Evolutionary conservation across 2,888 invertebrate genomes (phyloP), one percentile per base, ranked within the genome.

Genomic region (Scelioninae gen. 1): DNA sequence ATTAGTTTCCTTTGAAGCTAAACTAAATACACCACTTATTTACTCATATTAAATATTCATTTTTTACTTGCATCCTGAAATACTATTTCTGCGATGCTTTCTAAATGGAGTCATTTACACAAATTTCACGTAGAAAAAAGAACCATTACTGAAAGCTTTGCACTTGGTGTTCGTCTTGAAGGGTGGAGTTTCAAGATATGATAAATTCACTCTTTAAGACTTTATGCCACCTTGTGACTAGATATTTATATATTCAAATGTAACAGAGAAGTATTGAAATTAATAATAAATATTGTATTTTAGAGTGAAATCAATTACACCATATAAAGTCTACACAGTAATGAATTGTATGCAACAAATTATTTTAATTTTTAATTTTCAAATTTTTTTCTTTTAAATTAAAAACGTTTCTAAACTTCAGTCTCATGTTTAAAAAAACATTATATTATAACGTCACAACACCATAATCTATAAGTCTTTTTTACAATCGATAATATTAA

Each of bases 71-170:
- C n/a, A 34, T 51, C 51, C 40, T n/a, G 23, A 5, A 38, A 51
- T n/a, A 65, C 51, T 38, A 65, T 68, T 68, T 68, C 31, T 29
- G 11, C 23, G 9, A 38, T 15, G 23, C 29, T 13, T 29, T 55
- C 11, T 68, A 31, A 68, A 55, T 68, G 45, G 15, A 53, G 55
- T 53, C 43, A 55, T 43, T 51, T 38, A 40, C 60, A 60, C 58
- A 60, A 60, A 71, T 58, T 49, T 71, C 47, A 31, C 11, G n/a
- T 13, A 40, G 38, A 71, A 65, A 65, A 65, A 65, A 23, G 51
- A 7, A 29, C 34, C 51, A 11, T 38, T 38, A 51, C 49, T 60
- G 40, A 71, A 60, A 68, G 47, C 60, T 60, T 60, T 49, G 38
- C 15, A 53, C 58, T 38, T 49, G 58, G 49, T 15, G 29, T 49